Evolutionary conservation across 2,113 vertebrate species (phyloP), one percentile per base, ranked within the genome.

Genomic region (Anolis carolinensis): DNA sequence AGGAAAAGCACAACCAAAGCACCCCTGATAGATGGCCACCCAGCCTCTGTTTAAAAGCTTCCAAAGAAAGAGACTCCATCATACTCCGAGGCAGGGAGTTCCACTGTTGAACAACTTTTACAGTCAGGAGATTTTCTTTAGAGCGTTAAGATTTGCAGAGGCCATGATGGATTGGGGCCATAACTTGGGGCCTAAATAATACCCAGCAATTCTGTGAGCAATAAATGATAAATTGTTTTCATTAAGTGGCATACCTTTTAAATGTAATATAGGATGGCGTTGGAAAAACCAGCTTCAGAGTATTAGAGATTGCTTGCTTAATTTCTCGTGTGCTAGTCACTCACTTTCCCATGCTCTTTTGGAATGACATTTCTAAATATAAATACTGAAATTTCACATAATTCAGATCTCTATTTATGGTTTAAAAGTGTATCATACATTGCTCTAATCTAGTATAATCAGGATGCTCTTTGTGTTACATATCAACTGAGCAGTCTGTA

Each of bases 291-390:
- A 44, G 9, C 2, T 84, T 76, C 68, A 27, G 67, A 79, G 52
- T 21, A 78, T 36, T 76, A 27, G 34, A 2, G 9, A 52, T 84
- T 79, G 79, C 7, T 18, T 23, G 50, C 44, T 2, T 78, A 36
- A 1, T 20, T 30, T 73, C 1, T 27, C 65, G 25, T 50, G 62
- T 34, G 23, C 14, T 10, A 30, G 65, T 71, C 65, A 27, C 6
- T 52, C 23, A 68, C 48, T 71, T 78, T 85, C 44, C 48, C 63
- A 70, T 44, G 50, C 44, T 36, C 63, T 77, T 72, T 85, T 34
- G 32, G 20, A 68, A 27, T 79, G 48, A 67, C 48, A 50, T 68
- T 85, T 30, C 74, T 68, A 67, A 84, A 84, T 77, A 78, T 70
- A 63, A 67, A 20, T 36, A 7, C 13, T 77, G 62, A 32, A 34